phyloP scores from a whole-genome alignment of 1,140 invertebrate species.

The Sinella curviseta region DNA sequence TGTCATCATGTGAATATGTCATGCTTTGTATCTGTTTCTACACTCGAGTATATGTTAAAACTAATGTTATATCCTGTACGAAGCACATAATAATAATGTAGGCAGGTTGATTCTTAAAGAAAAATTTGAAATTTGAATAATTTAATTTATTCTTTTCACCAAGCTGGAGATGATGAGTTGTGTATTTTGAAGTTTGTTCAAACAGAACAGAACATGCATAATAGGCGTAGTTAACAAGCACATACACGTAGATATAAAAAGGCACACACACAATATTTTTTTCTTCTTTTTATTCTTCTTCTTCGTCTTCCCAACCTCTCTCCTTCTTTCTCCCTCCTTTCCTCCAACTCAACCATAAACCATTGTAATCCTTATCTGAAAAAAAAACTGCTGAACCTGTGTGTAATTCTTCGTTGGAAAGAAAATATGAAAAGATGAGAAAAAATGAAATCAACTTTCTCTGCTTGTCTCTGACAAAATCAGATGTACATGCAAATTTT shows the following conservation, averaged over 20 bases:
- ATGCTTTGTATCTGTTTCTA: background rate
- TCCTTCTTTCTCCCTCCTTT: background rate
- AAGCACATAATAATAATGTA: background rate
- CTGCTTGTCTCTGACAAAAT: conserved; percentile 27
- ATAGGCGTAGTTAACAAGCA: conserved; percentile 23
- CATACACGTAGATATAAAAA: background rate
- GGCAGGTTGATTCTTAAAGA: background rate
- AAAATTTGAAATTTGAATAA: conserved; percentile 24
- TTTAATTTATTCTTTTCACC: conserved; percentile 28
- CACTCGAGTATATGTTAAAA: background rate
- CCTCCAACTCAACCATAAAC: conserved; percentile 4
- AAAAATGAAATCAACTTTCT: conserved; percentile 27
- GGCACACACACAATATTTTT: background rate
- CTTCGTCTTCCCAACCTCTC: background rate
- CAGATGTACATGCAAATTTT: conserved; percentile 27
- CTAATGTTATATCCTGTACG: background rate
- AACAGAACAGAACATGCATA: conserved; percentile 14
- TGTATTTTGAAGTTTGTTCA: conserved; percentile 24
- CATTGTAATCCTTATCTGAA: conserved; percentile 18
- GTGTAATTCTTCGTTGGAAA: conserved; percentile 15
- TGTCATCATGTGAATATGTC: background rate
- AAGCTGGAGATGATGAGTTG: conserved; percentile 21
- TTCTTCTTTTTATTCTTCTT: background rate
- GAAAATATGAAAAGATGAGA: conserved; percentile 16
- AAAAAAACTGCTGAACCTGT: conserved; percentile 13